Evolutionary conservation across 2,888 invertebrate genomes (phyloP).

Genomic region (Agonopterix heracliana): DNA sequence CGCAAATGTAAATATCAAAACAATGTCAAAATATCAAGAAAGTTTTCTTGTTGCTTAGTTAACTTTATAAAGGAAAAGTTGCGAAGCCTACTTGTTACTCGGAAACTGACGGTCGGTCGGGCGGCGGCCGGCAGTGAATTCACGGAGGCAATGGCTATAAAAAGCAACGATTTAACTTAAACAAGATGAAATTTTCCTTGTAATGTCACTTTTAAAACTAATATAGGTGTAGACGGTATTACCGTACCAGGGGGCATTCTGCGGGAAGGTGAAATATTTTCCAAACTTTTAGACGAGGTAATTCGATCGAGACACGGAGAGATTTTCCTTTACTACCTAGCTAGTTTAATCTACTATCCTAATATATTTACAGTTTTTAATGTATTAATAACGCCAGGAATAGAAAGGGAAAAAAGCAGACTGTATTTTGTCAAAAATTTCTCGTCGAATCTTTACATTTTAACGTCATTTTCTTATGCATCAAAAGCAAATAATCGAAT

Average conservation of each 20-base stretch:
- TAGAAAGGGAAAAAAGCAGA: too few relatives aligned
- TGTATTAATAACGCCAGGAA: too few relatives aligned
- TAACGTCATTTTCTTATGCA: too few relatives aligned
- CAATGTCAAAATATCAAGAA: neutral
- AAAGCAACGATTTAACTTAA: slow-evolving; percentile 50
- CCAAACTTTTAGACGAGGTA: slow-evolving; percentile 19
- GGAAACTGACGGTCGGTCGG: neutral
- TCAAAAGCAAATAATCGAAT: too few relatives aligned
- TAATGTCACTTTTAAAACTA: slow-evolving; percentile 45
- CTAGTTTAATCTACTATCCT: too few relatives aligned
- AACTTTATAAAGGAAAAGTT: slow-evolving; percentile 5
- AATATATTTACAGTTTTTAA: too few relatives aligned
- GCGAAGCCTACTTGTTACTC: neutral
- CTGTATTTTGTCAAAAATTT: too few relatives aligned
- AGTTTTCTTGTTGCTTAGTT: neutral
- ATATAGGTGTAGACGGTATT: slow-evolving; percentile 21
- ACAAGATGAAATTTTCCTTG: slow-evolving; percentile 46
- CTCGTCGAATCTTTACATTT: too few relatives aligned
- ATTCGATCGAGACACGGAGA: slow-evolving; percentile 14
- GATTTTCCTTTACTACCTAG: too few relatives aligned
- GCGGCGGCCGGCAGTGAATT: slow-evolving; percentile 19
- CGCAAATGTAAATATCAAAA: neutral
- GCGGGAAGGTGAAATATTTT: slow-evolving; percentile 26
- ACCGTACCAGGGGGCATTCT: neutral
- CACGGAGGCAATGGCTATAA: slow-evolving; percentile 34